These are phyloP conservation scores for Coboldia fuscipes DNA, from an alignment of 1,140 invertebrate genomes.

Conservation along the genomic window DNA sequence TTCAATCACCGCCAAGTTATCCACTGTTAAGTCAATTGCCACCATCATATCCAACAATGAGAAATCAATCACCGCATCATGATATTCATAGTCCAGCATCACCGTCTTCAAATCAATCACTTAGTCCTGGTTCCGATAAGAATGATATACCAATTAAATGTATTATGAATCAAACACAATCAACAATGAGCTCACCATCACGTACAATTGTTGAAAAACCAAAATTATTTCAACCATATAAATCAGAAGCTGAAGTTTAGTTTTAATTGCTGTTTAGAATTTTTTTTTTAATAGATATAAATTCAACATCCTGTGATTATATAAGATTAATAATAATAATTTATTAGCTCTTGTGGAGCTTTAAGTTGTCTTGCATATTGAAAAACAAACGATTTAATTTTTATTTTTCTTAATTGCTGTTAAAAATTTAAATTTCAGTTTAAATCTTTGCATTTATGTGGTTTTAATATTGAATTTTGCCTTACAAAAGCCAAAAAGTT, in stretches of 20 bases:
- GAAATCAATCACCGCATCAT: conserved; percentile 14
- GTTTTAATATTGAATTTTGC: no score
- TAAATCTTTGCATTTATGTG: no score
- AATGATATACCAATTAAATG: conserved; percentile 15
- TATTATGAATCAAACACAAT: conserved; percentile 9
- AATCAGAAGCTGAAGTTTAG: conserved; percentile 28
- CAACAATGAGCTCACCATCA: conserved; percentile 10
- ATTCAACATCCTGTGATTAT: no score
- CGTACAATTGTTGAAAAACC: conserved; percentile 24
- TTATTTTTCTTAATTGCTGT: no score
- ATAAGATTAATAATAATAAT: no score
- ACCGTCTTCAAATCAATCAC: conserved; percentile 17
- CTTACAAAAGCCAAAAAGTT: no score
- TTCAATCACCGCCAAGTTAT: conserved; percentile 12
- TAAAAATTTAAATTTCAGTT: no score
- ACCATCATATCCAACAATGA: conserved; percentile 8
- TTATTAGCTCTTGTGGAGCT: no score
- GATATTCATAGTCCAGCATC: conserved; percentile 20
- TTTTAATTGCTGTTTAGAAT: neutral
- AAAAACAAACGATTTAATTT: no score
- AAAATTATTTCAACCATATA: conserved; percentile 46
- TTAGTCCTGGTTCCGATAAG: conserved; percentile 20
- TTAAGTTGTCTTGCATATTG: no score
- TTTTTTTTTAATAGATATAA: no score
- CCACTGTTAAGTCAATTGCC: conserved; percentile 20